Conservation (phyloP, 2,797 vertebrate species). For the Poeciliopsis paucimaculata region DNA sequence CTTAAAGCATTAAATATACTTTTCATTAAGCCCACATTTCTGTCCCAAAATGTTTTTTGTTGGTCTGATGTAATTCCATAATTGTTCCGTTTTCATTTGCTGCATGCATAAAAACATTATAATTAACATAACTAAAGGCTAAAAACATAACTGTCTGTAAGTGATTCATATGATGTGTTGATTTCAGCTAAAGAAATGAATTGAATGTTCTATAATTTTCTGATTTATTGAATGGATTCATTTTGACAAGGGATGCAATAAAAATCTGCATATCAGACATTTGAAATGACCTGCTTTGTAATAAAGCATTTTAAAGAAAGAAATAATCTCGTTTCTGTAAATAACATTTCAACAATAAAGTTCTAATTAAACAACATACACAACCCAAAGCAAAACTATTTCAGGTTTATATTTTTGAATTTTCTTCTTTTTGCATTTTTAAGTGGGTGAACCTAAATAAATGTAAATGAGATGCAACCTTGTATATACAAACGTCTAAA, state of each 20-base stretch:
- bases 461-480: neutral
- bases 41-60: neutral
- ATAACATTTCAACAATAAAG: neutral
- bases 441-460: neutral
- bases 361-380: neutral
- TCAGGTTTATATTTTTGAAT: neutral
- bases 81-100: neutral
- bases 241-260: neutral
- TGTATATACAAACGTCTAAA: slow-evolving; percentile 20
- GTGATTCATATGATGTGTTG: neutral
- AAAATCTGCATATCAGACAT: neutral
- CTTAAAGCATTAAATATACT: too few species aligned
- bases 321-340: neutral
- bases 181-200: neutral
- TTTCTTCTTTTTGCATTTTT: neutral
- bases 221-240: neutral
- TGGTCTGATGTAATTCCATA: neutral
- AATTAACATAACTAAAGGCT: too few species aligned
- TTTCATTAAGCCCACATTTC: neutral
- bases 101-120: neutral
- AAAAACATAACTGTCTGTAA: neutral
- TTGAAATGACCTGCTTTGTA: neutral
- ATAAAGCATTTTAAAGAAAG: neutral
- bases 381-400: neutral
- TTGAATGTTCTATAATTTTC: neutral